A percentile compares a stretch with the other conserved stretches of the same genome.
These are phyloP conservation scores for Melanaphis sacchari DNA, from an alignment of 1,140 invertebrate species.

Conservation along the genomic window DNA sequence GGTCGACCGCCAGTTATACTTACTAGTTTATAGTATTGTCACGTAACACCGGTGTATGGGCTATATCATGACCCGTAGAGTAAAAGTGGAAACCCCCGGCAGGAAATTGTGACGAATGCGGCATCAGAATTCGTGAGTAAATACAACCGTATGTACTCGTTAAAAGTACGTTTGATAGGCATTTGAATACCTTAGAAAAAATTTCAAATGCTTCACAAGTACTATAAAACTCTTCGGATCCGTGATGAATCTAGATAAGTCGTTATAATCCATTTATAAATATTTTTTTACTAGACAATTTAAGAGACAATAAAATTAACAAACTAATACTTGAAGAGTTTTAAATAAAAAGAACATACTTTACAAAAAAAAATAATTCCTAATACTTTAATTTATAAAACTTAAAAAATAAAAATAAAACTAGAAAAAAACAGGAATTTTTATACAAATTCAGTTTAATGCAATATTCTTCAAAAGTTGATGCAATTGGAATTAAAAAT, in stretches of 20 bases:
- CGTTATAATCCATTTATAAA: not conserved
- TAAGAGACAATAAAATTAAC: not conserved
- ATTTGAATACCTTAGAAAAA: not conserved
- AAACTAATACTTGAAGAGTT: not conserved
- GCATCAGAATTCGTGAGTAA: rapidly evolving
- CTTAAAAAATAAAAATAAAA: no score
- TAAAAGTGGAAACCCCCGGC: not conserved
- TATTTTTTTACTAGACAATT: no score
- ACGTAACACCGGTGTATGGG: not conserved
- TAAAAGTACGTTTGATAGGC: not conserved
- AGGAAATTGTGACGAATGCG: not conserved
- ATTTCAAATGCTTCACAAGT: not conserved
- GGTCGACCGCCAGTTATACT: not conserved
- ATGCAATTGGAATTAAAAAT: no score
- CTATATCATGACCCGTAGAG: not conserved
- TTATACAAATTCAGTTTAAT: no score
- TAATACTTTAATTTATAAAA: no score
- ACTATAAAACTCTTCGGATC: not conserved
- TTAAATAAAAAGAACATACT: not conserved
- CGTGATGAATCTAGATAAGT: not conserved
- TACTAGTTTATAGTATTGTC: not conserved
- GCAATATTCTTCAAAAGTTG: no score
- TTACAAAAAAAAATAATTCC: no score
- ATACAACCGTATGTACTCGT: not conserved
- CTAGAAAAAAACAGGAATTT: no score